Evolutionary conservation across 2,797 vertebrate species (phyloP), one percentile per base, ranked within the genome.

Genomic region (Helarctos malayanus): DNA sequence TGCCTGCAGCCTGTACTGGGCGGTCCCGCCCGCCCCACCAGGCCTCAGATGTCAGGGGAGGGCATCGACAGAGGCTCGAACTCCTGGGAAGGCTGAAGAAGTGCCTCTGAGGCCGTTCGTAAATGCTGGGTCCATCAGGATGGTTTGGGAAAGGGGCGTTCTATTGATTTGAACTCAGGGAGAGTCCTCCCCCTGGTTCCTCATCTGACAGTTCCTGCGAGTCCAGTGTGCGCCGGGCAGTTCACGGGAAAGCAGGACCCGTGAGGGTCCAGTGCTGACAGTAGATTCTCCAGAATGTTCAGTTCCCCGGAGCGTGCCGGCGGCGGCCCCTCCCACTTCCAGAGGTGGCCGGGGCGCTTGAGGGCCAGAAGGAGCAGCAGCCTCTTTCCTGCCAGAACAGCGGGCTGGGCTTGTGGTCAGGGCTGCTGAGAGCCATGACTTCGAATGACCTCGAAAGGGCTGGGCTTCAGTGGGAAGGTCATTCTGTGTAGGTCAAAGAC

Each of bases 91-190:
- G 1, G 27, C 25, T 18, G 10, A 25, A 7, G 49, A 8, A 1
- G 21, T 3, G 19, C 41, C 57, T 47, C 10, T 0, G 14, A 52
- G 45, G 25, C 12, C 32, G 0, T 18, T 18, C 0, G 8, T 10
- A 47, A 6, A 27, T 1, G 0, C 7, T 4, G 4, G 59, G 32
- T 0, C 45, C 0, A 0, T 2, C 2, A 10, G 12, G 38, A 45
- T 21, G 13, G 54, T 9, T 13, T n/a, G 27, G 49, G 18, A 4
- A 25, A 23, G 61, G 29, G 4, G 10, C 9, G 3, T 7, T 7
- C 15, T 16, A 0, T 2, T 47, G 80, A 12, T 12, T 3, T 21
- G 18, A 45, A 7, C 10, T 71, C 38, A 10, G 47, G 5, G 19
- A 45, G 13, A 5, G 0, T 5, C 19, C 18, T 29, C 18, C 4